Evolutionary conservation across 2,113 vertebrate genomes (phyloP).

Genomic region (Plecotus auritus): DNA sequence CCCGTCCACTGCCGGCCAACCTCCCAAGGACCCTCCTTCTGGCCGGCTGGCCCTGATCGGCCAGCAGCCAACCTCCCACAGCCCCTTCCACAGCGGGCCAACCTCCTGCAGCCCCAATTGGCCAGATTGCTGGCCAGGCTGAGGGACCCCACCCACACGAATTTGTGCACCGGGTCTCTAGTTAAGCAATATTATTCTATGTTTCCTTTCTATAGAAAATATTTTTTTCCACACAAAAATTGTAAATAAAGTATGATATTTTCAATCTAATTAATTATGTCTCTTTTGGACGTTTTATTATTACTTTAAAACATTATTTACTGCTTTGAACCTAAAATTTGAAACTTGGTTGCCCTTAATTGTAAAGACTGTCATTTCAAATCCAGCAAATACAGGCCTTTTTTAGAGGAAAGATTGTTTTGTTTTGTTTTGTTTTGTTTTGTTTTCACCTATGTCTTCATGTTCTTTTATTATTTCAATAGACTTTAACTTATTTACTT

Average conservation of each 20-base stretch:
- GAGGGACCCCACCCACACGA: too few species aligned
- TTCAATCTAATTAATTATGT: neutral
- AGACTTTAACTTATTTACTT: constrained; percentile 27
- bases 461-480: neutral
- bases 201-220: neutral
- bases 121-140: too few species aligned
- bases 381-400: neutral
- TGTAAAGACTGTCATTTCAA: neutral
- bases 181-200: neutral
- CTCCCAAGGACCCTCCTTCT: too few species aligned
- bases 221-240: neutral
- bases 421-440: neutral
- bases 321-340: neutral
- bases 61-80: too few species aligned
- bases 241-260: neutral
- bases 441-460: neutral
- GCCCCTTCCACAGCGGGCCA: too few species aligned
- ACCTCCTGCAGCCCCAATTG: too few species aligned
- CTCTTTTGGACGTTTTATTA: neutral
- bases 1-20: too few species aligned
- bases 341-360: neutral
- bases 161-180: too few species aligned
- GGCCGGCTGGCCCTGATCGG: too few species aligned
- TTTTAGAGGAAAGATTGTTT: neutral
- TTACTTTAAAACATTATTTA: neutral